Conservation (phyloP, 2,888 invertebrate genomes). For the Drosophila multiciliata region DNA sequence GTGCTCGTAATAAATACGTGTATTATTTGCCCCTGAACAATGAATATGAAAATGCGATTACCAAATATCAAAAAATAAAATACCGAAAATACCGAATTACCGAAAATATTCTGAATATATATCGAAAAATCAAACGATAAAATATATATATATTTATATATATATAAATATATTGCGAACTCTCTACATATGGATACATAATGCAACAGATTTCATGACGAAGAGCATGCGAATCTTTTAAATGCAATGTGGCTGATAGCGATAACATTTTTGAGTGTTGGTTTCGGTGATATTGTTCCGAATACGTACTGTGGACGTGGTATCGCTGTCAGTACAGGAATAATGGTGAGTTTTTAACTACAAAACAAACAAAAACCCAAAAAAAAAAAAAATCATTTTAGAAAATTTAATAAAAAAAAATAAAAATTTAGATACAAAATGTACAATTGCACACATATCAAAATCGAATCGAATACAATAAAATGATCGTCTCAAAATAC, state of each 20-base stretch:
- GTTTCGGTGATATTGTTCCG: constrained; percentile 99
- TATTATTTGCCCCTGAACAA: constrained; percentile 49
- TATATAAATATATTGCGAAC: constrained; percentile 36
- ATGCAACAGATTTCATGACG: constrained; percentile 95
- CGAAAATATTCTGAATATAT: constrained; percentile 29
- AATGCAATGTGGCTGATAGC: constrained; percentile 99
- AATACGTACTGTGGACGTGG: constrained; percentile 99
- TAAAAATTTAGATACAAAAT: constrained; percentile 9
- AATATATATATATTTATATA: constrained; percentile 27
- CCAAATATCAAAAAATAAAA: constrained; percentile 31
- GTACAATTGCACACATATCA: constrained; percentile 60
- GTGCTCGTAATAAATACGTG: constrained; percentile 49
- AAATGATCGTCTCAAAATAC: constrained; percentile 12
- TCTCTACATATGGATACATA: constrained; percentile 34
- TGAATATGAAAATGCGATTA: constrained; percentile 32
- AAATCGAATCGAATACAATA: constrained; percentile 23
- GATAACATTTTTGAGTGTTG: constrained; percentile 99
- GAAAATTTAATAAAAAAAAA: background rate
- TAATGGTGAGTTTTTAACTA: constrained; percentile 94
- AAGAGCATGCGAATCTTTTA: constrained; percentile 98
- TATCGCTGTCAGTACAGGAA: constrained; percentile 99
- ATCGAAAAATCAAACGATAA: constrained; percentile 19
- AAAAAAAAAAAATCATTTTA: constrained; percentile 15
- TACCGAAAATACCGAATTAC: constrained; percentile 23
- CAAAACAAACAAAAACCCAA: constrained; percentile 47